Evolutionary conservation across 1,140 invertebrate species (phyloP), one percentile per base, ranked within the genome.

Genomic region (Cherax quadricarinatus): DNA sequence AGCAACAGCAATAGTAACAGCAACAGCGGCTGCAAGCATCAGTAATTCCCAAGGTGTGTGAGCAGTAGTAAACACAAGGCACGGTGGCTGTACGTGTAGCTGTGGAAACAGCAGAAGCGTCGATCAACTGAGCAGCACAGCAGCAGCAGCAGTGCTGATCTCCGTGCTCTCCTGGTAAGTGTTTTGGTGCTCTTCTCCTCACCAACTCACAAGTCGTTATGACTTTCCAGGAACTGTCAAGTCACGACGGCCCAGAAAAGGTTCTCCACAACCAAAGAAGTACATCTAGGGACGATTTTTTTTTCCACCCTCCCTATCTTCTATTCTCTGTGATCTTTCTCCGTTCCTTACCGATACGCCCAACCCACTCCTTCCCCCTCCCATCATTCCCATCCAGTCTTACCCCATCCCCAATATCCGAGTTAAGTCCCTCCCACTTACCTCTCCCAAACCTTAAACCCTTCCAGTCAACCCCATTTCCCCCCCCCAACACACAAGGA

Each of bases 201-300:
- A 30, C 18, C 53, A 90, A 90, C 88, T 90, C 81, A 60, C 81
- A 51, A 57, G 66, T 83, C 82, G 62, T 90, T 90, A 84, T 90
- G 88, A 90, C 18, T 85, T 90, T 90, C 88, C 88, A 84, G 66
- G 82, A 85, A 60, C 62, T 90, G 88, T 90, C 88, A 90, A 90
- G 88, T 90, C 88, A 90, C 82, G 81, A 73, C 41, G 49, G 21
- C 62, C 51, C 81, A 62, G 62, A 81, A 62, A 79, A 60, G 21
- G 24, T 53, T 21, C 70, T 62, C 70, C 86, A 79, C 70, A 60
- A 78, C 86, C 70, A 81, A 88, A 81, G 86, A 62, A 88, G 75
- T n/a, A 88, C 80, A 81, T 81, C 86, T 60, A 60, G 14, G 57
- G 53, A 24, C 9, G 41, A 18, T 88, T 88, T 53, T 81, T 30